Evolutionary conservation across 2,797 vertebrate genomes (phyloP), one percentile per base, ranked within the genome.

Genomic region (Eulemur rubriventer): DNA sequence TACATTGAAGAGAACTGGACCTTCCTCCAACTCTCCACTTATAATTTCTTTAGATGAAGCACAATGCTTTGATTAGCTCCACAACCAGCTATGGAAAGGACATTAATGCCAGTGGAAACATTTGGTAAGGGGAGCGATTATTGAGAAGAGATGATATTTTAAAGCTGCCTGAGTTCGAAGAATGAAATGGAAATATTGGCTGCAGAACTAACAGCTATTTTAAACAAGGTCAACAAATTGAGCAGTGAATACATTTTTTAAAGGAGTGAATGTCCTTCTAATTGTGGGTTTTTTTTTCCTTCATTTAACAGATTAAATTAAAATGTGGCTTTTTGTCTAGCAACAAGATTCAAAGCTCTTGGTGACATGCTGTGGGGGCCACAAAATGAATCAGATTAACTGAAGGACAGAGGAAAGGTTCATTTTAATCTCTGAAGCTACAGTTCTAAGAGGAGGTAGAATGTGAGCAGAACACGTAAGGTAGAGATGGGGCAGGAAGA

Each of bases 21-120:
- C 16, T 91, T 76, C 26, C 70, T 86, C 22, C 30, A 24, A 18
- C 12, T 7, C 30, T 30, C 35, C 26, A 57, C 30, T 41, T 55
- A 20, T 83, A 91, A 97, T 96, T 97, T 97, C 96, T 92, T 92
- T 78, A 87, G 73, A 75, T 52, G 50, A 69, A 86, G 41, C 88
- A 93, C 63, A 81, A 81, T 61, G 43, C 94, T 92, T 82, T 82
- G 91, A 91, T 96, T 92, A 97, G 92, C 79, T 94, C 94, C 48
- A 79, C 90, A 84, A 41, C 41, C 86, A 91, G 79, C 61, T 92
- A 33, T 80, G 82, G 94, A 95, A 91, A 95, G 92, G 93, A 96
- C 63, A 70, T 35, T 87, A 86, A 96, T 33, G 76, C 52, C 96
- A 95, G 89, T 79, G 93, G 91, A 89, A 82, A 70, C 88, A 91